These are phyloP conservation scores for Acrocyrtus sp. DNA, from an alignment of 2,888 invertebrate species.

Conservation along the genomic window DNA sequence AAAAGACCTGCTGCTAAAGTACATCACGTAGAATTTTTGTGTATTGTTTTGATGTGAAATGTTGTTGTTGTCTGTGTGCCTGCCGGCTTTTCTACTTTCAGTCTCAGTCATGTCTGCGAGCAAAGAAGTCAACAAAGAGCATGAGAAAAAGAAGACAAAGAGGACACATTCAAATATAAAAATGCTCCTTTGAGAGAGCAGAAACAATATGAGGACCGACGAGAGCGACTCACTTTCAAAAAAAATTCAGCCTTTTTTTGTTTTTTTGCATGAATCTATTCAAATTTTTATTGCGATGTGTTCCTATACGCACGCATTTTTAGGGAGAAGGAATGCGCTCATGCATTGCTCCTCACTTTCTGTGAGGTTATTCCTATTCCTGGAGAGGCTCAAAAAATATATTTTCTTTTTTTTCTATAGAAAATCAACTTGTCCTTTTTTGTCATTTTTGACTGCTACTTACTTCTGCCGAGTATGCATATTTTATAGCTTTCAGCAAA, in stretches of 20 bases:
- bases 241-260: not conserved
- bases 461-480: not conserved
- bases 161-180: conserved; percentile 4
- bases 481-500: conserved; percentile 40
- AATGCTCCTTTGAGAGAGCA: conserved; percentile 23
- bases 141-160: conserved; percentile 12
- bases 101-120: conserved; percentile 43
- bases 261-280: not conserved
- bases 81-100: conserved; percentile 46
- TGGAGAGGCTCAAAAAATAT: not conserved
- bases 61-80: conserved; percentile 32
- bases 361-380: not conserved
- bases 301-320: not conserved
- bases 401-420: conserved; percentile 1
- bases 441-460: conserved; percentile 21
- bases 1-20: not conserved
- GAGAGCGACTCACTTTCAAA: not conserved
- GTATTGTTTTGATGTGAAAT: conserved; percentile 25
- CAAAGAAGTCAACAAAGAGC: conserved; percentile 51
- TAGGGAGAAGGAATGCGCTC: not conserved
- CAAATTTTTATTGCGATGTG: not conserved
- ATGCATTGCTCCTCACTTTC: not conserved
- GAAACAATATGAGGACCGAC: conserved; percentile 5
- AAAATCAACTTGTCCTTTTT: conserved; percentile 38
- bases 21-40: conserved; percentile 22